These are phyloP conservation scores for Habrosyne pyritoides DNA, from an alignment of 2,888 invertebrate genomes.

Conservation along the genomic window DNA sequence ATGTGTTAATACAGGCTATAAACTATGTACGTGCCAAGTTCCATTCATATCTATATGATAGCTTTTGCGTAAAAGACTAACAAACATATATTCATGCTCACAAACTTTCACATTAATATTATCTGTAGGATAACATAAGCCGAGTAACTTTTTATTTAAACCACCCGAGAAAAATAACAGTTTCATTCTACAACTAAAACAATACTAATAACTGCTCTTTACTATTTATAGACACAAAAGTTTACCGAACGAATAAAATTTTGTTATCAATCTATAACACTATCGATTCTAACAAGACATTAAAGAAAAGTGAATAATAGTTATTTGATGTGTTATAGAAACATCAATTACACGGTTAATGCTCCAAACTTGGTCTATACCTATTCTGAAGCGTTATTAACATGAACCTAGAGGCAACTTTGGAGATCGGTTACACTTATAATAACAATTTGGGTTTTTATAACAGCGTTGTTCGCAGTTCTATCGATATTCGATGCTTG, in stretches of 20 bases:
- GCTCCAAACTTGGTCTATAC: constrained; percentile 2
- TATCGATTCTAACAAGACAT: constrained; percentile 1
- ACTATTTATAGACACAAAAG: constrained; percentile 1
- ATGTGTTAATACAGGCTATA: no score
- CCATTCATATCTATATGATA: no score
- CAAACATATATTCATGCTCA: no score
- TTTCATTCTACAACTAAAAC: not conserved
- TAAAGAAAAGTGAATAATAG: not conserved
- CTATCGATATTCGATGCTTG: not conserved
- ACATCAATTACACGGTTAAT: constrained; percentile 5
- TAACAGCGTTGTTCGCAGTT: not conserved
- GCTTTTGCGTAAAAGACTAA: no score
- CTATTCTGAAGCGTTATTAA: constrained; percentile 3
- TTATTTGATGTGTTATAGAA: not conserved
- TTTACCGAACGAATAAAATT: constrained; percentile 6
- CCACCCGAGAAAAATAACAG: not conserved
- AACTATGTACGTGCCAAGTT: no score
- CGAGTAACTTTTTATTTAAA: not conserved
- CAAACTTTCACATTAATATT: no score
- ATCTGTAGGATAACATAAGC: not conserved
- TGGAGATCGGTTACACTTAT: not conserved
- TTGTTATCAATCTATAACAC: not conserved
- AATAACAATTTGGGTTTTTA: constrained; percentile 5
- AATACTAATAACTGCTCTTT: not conserved
- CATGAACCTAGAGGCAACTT: not conserved